Base-by-base conservation (phyloP, 2,888 invertebrate species). In the Cabera pusaria region DNA sequence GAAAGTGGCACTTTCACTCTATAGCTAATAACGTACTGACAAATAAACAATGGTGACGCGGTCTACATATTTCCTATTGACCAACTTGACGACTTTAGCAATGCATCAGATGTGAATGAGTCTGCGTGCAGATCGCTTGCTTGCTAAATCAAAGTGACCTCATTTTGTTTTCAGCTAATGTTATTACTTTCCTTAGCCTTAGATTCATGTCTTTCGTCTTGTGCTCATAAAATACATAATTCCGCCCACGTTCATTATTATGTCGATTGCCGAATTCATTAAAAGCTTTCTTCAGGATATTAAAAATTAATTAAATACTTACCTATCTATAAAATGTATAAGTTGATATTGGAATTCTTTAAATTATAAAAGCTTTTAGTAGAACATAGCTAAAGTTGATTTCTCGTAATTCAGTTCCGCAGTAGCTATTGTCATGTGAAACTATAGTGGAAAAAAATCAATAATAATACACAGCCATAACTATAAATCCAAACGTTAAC, bases 91-190 rank as follows among this genome's bases (percentile, higher is more conserved):
- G 63, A 64, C 80, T 72, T 83, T 84, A 74, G 84, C 77, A 75
- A 80, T 85, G 83, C 79, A 85, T 74, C 64, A 55, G 55, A 64
- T 38, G 48, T 56, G 56, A 59, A 64, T 64, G 59, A 64, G 72
- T 70, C 64, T 61, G 72, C 74, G 75, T 68, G 76, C 78, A 65
- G 62, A 72, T 63, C 63, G 83, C 82, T 84, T 81, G 84, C 85
- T 82, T 84, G 79, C 77, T 72, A 67, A 66, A 35, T 64, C 71
- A 67, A 71, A 72, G 68, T 72, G 67, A 61, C 67, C 64, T 64
- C 56, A 65, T 62, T 49, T 66, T 73, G 59, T 64, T 75, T 76
- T 71, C 67, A 71, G 76, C 77, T 76, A 42, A 21, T 28, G 56
- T 50, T 64, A 59, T 60, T 14, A 2, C 14, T 14, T 14, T 14